These are phyloP conservation scores for Dione vanillae DNA, from an alignment of 2,888 invertebrate species.

Conservation along the genomic window DNA sequence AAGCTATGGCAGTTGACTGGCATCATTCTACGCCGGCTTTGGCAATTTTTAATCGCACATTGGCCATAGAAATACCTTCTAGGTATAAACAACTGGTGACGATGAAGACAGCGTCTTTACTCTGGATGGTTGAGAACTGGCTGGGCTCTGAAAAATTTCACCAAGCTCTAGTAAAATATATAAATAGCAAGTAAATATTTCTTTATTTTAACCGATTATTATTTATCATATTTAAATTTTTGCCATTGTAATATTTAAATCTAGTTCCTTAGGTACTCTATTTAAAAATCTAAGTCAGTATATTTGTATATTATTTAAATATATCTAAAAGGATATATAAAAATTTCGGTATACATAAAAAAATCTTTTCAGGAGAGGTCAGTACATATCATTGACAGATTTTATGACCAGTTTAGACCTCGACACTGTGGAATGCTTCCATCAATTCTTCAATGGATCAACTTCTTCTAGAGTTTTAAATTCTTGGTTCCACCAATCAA, in stretches of 20 bases:
- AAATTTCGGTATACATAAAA: background rate
- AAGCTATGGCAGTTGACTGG: constrained; percentile 72
- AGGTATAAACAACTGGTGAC: constrained; percentile 68
- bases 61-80: constrained; percentile 67
- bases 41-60: constrained; percentile 62
- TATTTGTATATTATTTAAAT: too few relatives aligned
- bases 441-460: constrained; percentile 75
- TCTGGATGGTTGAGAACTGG: constrained; percentile 81
- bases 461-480: constrained; percentile 77
- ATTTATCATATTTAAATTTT: too few relatives aligned
- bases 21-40: constrained; percentile 66
- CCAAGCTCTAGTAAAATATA: constrained; percentile 67
- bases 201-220: too few relatives aligned
- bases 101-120: constrained; percentile 73
- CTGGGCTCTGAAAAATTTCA: constrained; percentile 67
- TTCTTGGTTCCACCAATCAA: constrained; percentile 87
- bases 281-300: too few relatives aligned
- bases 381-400: constrained; percentile 66
- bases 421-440: constrained; percentile 70
- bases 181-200: constrained; percentile 61
- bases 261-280: too few relatives aligned
- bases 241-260: too few relatives aligned
- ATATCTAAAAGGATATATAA: too few relatives aligned
- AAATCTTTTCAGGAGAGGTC: constrained; percentile 71
- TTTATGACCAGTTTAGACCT: constrained; percentile 66